These are phyloP conservation scores for Pocillopora grandis DNA, from an alignment of 92 coral and sea anemone species.

Conservation along the genomic window DNA sequence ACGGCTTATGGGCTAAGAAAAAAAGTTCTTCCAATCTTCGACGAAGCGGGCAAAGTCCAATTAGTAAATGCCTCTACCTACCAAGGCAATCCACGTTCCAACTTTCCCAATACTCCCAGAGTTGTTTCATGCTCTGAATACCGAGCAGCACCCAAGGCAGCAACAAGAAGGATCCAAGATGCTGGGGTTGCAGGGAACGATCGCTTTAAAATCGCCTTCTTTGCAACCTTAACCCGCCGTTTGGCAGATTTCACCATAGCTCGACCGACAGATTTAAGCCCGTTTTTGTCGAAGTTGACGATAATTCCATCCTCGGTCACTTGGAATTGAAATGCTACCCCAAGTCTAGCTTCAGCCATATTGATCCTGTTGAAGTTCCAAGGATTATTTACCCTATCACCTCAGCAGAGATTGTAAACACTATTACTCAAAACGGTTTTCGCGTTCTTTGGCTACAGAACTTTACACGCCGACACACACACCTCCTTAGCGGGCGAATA, in stretches of 20 bases:
- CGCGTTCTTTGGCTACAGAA: not conserved
- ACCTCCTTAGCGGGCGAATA: constrained; percentile 21
- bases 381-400: constrained; percentile 5
- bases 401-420: not conserved
- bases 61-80: constrained; percentile 22
- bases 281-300: constrained; percentile 84
- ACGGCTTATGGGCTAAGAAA: not conserved
- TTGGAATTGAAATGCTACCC: constrained; percentile 94
- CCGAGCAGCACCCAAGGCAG: constrained; percentile 93
- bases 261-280: constrained; percentile 78
- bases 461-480: constrained; percentile 21
- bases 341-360: constrained; percentile 99
- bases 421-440: not conserved
- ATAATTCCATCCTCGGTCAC: constrained; percentile 91
- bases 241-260: constrained; percentile 78
- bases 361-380: not conserved
- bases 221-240: constrained; percentile 69
- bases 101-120: constrained; percentile 82
- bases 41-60: constrained; percentile 32
- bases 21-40: not conserved
- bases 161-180: constrained; percentile 92
- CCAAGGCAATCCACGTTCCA: constrained; percentile 94
- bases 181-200: constrained; percentile 96
- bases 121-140: constrained; percentile 92
- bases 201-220: constrained; percentile 81